These are phyloP conservation scores for Crax fasciolata DNA, from an alignment of 2,797 vertebrate genomes.

Conservation along the genomic window DNA sequence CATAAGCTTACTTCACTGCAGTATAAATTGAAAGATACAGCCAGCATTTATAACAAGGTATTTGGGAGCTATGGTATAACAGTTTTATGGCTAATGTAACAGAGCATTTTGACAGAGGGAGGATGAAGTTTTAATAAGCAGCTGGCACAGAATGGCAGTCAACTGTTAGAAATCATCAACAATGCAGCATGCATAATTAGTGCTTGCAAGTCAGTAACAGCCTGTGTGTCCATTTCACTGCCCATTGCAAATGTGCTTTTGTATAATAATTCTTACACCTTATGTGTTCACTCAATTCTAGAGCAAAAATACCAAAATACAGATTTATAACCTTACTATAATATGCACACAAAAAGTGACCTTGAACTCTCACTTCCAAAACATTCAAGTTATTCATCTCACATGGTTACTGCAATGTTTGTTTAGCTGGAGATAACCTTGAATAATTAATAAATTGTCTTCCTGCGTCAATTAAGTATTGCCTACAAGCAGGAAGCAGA, in stretches of 20 bases:
- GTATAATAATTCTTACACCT: neutral
- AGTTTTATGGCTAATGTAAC: slow-evolving; percentile 38
- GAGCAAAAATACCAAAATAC: neutral
- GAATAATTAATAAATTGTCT: slow-evolving; percentile 8
- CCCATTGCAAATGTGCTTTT: neutral
- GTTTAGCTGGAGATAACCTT: neutral
- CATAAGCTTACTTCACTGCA: slow-evolving; percentile 52
- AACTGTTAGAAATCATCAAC: neutral
- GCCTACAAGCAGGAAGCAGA: neutral
- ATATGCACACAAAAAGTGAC: neutral
- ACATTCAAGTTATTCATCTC: neutral
- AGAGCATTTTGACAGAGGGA: slow-evolving; percentile 20
- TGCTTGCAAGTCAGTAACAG: neutral
- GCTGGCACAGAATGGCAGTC: neutral
- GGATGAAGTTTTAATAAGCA: slow-evolving; percentile 46
- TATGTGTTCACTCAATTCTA: neutral
- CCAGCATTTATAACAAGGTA: slow-evolving; percentile 67
- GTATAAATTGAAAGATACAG: slow-evolving; percentile 67
- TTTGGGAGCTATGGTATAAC: slow-evolving; percentile 25
- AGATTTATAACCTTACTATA: neutral
- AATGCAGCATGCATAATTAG: neutral
- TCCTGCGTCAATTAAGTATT: neutral
- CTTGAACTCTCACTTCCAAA: neutral
- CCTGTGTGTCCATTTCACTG: neutral
- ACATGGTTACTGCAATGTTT: neutral